phyloP scores from a whole-genome alignment of 2,888 invertebrate genomes.

The Amblyjoppa proteus region DNA sequence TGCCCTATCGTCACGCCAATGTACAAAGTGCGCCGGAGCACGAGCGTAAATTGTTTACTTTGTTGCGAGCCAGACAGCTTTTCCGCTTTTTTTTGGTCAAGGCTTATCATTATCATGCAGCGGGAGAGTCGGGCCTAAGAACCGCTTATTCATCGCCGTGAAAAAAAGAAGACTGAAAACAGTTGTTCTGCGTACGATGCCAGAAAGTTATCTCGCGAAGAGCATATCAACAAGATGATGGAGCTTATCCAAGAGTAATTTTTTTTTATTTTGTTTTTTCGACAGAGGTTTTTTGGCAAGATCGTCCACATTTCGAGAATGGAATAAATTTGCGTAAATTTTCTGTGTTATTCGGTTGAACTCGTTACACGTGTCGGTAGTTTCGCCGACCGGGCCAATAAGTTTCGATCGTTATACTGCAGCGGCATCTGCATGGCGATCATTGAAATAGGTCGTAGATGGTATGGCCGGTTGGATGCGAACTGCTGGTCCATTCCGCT shows the following conservation, averaged over 20 bases:
- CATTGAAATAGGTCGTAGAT: slow-evolving; percentile 84
- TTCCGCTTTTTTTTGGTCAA: slow-evolving; percentile 9
- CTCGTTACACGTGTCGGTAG: slow-evolving; percentile 48
- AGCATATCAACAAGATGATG: slow-evolving; percentile 14
- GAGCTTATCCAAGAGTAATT: slow-evolving; percentile 15
- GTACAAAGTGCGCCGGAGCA: slow-evolving; percentile 22
- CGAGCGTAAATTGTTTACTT: slow-evolving; percentile 21
- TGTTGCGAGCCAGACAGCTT: slow-evolving; percentile 10
- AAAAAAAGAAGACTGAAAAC: slow-evolving; percentile 21
- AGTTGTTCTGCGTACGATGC: not conserved
- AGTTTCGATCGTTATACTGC: slow-evolving; percentile 83
- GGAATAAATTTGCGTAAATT: slow-evolving; percentile 55
- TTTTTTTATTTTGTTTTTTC: slow-evolving; percentile 35
- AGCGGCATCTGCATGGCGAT: slow-evolving; percentile 85
- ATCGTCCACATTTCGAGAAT: slow-evolving; percentile 31
- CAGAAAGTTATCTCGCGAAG: slow-evolving; percentile 18
- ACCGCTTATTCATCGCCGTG: slow-evolving; percentile 5
- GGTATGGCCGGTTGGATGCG: slow-evolving; percentile 73
- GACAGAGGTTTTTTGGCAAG: not conserved
- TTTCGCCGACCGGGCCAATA: slow-evolving; percentile 61
- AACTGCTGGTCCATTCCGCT: slow-evolving; percentile 82
- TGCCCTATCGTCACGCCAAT: slow-evolving; percentile 52
- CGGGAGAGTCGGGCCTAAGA: not conserved
- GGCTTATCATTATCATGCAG: slow-evolving; percentile 29
- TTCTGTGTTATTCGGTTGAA: slow-evolving; percentile 24